Base-by-base conservation (phyloP, 2,113 vertebrate genomes). In the Trogon surrucura region DNA sequence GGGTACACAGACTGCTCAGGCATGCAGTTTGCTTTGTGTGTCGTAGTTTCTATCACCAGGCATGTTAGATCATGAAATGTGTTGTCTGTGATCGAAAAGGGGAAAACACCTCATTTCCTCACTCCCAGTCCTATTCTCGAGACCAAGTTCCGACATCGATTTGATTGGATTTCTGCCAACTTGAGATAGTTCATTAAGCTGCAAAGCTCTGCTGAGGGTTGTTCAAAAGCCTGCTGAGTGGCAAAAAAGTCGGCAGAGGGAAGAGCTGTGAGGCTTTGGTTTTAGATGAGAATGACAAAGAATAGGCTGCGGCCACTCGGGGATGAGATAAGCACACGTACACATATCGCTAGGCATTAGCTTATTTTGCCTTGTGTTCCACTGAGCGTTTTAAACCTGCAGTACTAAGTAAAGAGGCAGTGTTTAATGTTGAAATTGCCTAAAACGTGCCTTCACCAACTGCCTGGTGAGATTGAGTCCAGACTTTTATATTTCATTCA, bases 301-400 rank as follows among this genome's bases (percentile, higher is more conserved):
- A 86, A 38, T 3, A 50, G 18, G 45, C 48, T 72, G 1, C 0
- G 2, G 36, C 53, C 73, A 81, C 80, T 78, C 0, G 0, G 45
- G 56, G n/a, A 57, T 69, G 56, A 53, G 48, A 19, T 67, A 74
- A 56, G 32, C 13, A 26, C 48, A 21, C 0, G 0, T 16, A 36
- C 9, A 25, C 3, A 1, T 47, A 47, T 45, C 26, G 19, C 44
- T 29, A 58, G 36, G 29, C 56, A 25, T 34, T 44, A 47, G 13
- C 89, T 87, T 83, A 75, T 79, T 89, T 89, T 89, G 23, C 19
- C n/a, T 88, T 22, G 8, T 54, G 17, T 74, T 82, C 34, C 82
- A 22, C 69, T 64, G 9, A 5, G 44, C 48, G 11, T 85, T 91
- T 86, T 64, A 78, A 87, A 62, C 15, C 32, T 64, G 44, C 53